These are phyloP conservation scores for Triplophysa dalaica DNA, from an alignment of 2,113 vertebrate species.

Conservation along the genomic window DNA sequence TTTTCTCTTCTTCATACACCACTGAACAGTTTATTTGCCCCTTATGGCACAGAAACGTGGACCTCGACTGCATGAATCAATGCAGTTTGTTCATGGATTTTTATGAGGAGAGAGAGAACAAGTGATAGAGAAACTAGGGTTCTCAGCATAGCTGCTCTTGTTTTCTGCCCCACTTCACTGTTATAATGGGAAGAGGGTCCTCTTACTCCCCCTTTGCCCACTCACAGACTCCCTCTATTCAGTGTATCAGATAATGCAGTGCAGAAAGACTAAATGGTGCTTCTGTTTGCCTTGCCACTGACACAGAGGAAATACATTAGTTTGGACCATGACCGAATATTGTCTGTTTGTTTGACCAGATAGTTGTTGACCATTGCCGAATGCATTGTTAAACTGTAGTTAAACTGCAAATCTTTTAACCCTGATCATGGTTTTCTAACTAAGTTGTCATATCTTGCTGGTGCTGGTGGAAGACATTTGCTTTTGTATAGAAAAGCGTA, in stretches of 20 bases:
- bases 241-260: slow-evolving; percentile 6
- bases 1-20: no score
- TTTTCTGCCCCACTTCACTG: slow-evolving; percentile 76
- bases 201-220: slow-evolving; percentile 27
- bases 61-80: neutral
- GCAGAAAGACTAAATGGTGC: slow-evolving; percentile 18
- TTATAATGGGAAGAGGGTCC: slow-evolving; percentile 68
- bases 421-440: neutral
- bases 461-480: neutral
- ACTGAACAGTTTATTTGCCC: neutral
- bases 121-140: slow-evolving; percentile 49
- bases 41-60: neutral
- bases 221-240: slow-evolving; percentile 27
- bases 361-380: neutral
- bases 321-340: neutral
- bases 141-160: slow-evolving; percentile 66
- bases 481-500: neutral
- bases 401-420: neutral
- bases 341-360: slow-evolving; percentile 15
- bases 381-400: neutral
- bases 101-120: neutral
- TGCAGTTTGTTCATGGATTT: neutral
- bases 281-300: slow-evolving; percentile 37
- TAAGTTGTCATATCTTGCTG: neutral
- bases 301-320: slow-evolving; percentile 30